Percentiles rank a stretch among this genome's conserved stretches.
phyloP scores from a whole-genome alignment of 1,140 invertebrate species.

The Coboldia fuscipes region DNA sequence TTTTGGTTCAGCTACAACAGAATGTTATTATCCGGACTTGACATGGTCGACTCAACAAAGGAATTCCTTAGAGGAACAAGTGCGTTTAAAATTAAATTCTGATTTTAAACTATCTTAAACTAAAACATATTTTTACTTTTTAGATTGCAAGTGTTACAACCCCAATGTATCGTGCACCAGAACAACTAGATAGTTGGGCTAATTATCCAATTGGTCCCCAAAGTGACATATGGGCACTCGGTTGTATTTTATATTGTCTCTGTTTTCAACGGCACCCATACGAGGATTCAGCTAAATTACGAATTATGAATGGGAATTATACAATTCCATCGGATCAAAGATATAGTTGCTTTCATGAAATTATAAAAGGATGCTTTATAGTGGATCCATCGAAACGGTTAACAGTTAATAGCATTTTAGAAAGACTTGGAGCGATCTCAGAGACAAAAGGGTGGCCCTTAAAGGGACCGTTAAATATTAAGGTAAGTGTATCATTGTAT shows the following conservation, averaged over 20 bases:
- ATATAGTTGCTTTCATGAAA: constrained; percentile 69
- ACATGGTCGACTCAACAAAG: constrained; percentile 85
- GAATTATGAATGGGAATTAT: constrained; percentile 93
- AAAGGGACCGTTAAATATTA: constrained; percentile 47
- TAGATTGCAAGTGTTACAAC: constrained; percentile 53
- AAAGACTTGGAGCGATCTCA: constrained; percentile 67
- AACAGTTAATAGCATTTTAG: constrained; percentile 53
- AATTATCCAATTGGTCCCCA: constrained; percentile 79
- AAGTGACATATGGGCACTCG: constrained; percentile 91
- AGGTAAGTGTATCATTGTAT: constrained; percentile 30
- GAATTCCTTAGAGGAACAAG: constrained; percentile 84
- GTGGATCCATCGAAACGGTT: constrained; percentile 61
- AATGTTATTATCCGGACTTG: constrained; percentile 60
- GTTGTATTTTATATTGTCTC: constrained; percentile 83
- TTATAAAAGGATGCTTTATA: constrained; percentile 71
- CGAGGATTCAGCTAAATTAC: constrained; percentile 87
- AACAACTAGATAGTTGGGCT: constrained; percentile 95
- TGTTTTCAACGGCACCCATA: constrained; percentile 93
- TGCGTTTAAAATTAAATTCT: constrained; percentile 23
- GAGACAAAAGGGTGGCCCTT: constrained; percentile 61
- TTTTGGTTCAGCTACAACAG: constrained; percentile 89
- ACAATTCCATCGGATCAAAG: constrained; percentile 59
- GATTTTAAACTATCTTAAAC: too few relatives aligned
- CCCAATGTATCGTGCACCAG: constrained; percentile 79
- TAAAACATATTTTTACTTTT: constrained; percentile 6